Percentiles rank a stretch among this genome's conserved stretches.
Evolutionary conservation across 92 coral and sea anemone genomes (phyloP).

Genomic region (Palythoa caribaeorum): DNA sequence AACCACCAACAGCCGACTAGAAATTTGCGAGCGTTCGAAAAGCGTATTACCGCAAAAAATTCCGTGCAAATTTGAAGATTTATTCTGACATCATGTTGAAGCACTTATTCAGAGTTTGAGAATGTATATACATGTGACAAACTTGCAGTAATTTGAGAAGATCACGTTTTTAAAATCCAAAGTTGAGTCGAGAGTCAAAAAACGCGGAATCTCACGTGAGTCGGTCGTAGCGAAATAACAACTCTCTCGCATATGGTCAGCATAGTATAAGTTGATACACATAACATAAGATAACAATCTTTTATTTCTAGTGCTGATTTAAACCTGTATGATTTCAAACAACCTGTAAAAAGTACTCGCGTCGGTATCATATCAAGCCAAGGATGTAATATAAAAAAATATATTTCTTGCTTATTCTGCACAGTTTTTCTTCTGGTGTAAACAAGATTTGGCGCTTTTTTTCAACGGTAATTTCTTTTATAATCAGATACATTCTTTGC

Average conservation of each 20-base stretch:
- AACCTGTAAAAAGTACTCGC: neutral
- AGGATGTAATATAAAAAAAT: neutral
- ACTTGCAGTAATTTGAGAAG: neutral
- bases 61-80: neutral
- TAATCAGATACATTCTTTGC: slow-evolving; percentile 2
- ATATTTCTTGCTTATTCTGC: neutral
- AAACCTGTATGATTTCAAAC: neutral
- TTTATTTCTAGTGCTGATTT: neutral
- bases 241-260: too few species aligned
- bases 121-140: neutral
- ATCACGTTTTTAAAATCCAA: too few species aligned
- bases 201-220: too few species aligned
- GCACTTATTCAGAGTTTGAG: neutral
- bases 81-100: neutral
- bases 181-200: too few species aligned
- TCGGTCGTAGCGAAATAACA: too few species aligned
- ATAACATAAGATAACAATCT: neutral
- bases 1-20: slow-evolving; percentile 13
- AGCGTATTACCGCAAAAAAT: neutral
- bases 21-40: neutral
- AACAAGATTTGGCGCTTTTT: slow-evolving; percentile 22
- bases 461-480: neutral
- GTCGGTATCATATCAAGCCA: neutral
- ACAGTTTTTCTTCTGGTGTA: neutral
- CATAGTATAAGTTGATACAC: too few species aligned